Evolutionary conservation across 2,113 vertebrate species (phyloP), one percentile per base, ranked within the genome.

Genomic region (Polypterus senegalus): DNA sequence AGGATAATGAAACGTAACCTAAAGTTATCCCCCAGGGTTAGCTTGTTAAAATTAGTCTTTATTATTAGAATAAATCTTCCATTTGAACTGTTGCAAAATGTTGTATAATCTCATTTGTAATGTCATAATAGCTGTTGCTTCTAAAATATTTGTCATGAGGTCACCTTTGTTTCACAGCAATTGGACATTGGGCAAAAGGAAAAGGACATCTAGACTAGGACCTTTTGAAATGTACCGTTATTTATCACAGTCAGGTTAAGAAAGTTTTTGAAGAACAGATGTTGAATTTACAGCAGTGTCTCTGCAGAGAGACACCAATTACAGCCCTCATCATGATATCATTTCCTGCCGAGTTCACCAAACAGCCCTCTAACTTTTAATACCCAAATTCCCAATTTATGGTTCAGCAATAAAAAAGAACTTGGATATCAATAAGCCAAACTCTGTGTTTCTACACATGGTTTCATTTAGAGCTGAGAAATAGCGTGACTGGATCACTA

Each of bases 401-500:
- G 27, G 69, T 67, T 70, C 64, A 66, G 65, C 72, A 70, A 72
- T 73, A 8, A 56, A 68, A 69, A 63, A 67, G 62, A 46, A 61
- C 54, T 48, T 1, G 46, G 51, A 47, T 71, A 64, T 69, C 73
- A 79, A 72, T 80, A 83, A 72, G 72, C 73, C 66, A 72, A 73
- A 78, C 69, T 71, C 65, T 27, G 27, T 65, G 70, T 61, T 70
- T 76, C 71, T 74, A 81, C 68, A 73, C 69, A 82, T 72, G 80
- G 72, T 83, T 87, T 77, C 74, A 77, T 76, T 83, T 83, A 83
- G 67, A 66, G 69, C 73, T 53, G 61, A 71, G 78, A 68, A 69
- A 73, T 70, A 49, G 49, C 70, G 72, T 63, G 64, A 77, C 67
- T 85, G 74, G 69, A 60, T 80, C 69, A 70, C 70, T 71, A 70